Percentiles rank a stretch among this genome's conserved stretches.
Conservation (phyloP, 1,140 invertebrate genomes). For the Himalopsyche phryganea region DNA sequence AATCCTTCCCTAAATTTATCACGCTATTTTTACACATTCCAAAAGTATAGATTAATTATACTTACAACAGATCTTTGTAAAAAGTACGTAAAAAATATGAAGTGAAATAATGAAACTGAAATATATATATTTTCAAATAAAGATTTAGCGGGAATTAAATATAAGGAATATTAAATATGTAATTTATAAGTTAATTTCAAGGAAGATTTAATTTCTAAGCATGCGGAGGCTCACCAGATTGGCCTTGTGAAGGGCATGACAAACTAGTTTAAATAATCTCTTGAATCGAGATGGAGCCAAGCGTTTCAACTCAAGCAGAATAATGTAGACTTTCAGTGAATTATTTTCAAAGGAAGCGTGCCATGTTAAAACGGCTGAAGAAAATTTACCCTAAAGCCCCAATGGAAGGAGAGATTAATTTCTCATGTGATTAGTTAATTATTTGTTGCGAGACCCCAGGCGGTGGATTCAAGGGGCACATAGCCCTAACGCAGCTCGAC, state of each 20-base stretch:
- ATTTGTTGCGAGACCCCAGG: slow-evolving; percentile 17
- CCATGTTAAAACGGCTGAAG: slow-evolving; percentile 1
- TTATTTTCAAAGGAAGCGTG: slow-evolving; percentile 2
- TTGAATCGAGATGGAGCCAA: not conserved
- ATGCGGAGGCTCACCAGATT: not conserved
- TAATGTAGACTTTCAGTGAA: slow-evolving; percentile 19
- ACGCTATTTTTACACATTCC: too few species aligned
- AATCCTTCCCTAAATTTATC: too few species aligned
- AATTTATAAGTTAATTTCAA: too few species aligned
- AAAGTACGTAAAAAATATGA: too few species aligned
- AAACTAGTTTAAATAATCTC: slow-evolving; percentile 1
- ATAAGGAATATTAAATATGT: too few species aligned
- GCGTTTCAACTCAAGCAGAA: slow-evolving; percentile 7
- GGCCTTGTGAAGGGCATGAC: not conserved
- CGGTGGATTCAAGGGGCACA: slow-evolving; percentile 2
- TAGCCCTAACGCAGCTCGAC: too few species aligned
- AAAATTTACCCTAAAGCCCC: not conserved
- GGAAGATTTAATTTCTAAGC: too few species aligned
- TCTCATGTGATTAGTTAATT: slow-evolving; percentile 28
- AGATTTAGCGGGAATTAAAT: too few species aligned
- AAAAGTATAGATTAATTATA: too few species aligned
- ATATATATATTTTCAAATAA: too few species aligned
- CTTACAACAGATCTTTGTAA: too few species aligned
- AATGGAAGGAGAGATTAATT: slow-evolving; percentile 19
- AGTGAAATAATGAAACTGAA: too few species aligned